Conservation (phyloP, 2,888 invertebrate species). For the Melanophora roralis region DNA sequence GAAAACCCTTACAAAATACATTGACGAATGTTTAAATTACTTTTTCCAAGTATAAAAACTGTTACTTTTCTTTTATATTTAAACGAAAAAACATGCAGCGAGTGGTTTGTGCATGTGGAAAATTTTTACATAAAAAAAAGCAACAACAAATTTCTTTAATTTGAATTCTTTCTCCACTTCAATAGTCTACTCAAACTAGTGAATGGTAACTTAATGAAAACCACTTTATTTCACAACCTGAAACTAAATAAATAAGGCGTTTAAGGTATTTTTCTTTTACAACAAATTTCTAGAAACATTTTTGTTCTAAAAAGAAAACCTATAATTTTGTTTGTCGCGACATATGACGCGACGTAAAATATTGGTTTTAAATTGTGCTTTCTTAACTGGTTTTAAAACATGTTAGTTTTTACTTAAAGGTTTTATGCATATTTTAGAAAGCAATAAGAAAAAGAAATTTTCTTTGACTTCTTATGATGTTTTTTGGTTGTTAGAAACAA, state of each 20-base stretch:
- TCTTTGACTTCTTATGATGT: not conserved
- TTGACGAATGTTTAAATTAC: slow-evolving; percentile 20
- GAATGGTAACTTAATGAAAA: too few relatives aligned
- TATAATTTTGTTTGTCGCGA: slow-evolving; percentile 75
- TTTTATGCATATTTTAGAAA: not conserved
- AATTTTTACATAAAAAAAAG: slow-evolving; percentile 36
- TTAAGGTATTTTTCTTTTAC: too few relatives aligned
- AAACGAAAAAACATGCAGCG: not conserved
- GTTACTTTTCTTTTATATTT: slow-evolving; percentile 35
- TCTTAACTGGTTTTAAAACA: not conserved
- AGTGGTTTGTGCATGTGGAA: slow-evolving; percentile 48
- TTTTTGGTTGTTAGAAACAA: not conserved
- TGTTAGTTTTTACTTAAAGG: not conserved
- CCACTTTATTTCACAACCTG: too few relatives aligned
- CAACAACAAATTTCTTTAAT: slow-evolving; percentile 34
- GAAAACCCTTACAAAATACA: not conserved
- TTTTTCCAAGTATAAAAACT: slow-evolving; percentile 9
- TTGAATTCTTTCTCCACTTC: not conserved
- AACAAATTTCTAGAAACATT: slow-evolving; percentile 7
- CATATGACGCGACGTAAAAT: slow-evolving; percentile 71
- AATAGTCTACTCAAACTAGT: not conserved
- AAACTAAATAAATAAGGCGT: too few relatives aligned
- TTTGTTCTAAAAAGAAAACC: slow-evolving; percentile 19
- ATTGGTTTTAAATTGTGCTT: slow-evolving; percentile 33
- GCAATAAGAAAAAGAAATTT: not conserved